Evolutionary conservation across 92 coral and sea anemone species (phyloP).

Genomic region (Metridium senile): DNA sequence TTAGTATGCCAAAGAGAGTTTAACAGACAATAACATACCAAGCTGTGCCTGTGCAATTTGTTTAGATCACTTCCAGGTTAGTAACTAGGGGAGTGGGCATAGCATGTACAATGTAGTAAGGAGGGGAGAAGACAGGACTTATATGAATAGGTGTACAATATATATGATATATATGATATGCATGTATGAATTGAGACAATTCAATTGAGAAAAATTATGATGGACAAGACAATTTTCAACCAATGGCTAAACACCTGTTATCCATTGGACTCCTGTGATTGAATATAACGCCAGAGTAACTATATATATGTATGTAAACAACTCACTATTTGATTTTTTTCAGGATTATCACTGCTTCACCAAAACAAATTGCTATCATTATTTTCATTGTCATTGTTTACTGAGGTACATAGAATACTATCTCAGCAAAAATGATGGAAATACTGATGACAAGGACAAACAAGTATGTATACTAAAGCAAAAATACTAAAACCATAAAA

Average conservation of each 20-base stretch:
- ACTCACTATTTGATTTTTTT: too few species aligned
- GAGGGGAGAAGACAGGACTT: too few species aligned
- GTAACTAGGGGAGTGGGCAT: neutral
- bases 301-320: too few species aligned
- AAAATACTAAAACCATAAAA: too few species aligned
- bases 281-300: too few species aligned
- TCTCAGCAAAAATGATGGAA: slow-evolving; percentile 46
- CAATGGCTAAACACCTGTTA: too few species aligned
- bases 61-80: slow-evolving; percentile 90
- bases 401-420: slow-evolving; percentile 77
- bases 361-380: slow-evolving; percentile 93
- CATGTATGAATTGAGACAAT: too few species aligned
- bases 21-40: slow-evolving; percentile 92
- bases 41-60: slow-evolving; percentile 99
- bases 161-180: too few species aligned
- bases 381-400: slow-evolving; percentile 87
- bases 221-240: too few species aligned
- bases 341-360: slow-evolving; percentile 83
- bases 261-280: too few species aligned
- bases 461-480: slow-evolving; percentile 13
- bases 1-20: slow-evolving; percentile 92
- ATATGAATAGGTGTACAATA: too few species aligned
- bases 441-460: slow-evolving; percentile 4
- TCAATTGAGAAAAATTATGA: too few species aligned
- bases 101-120: neutral